Evolutionary conservation across 1,140 invertebrate genomes (phyloP), one percentile per base, ranked within the genome.

Genomic region (Aphis gossypii): DNA sequence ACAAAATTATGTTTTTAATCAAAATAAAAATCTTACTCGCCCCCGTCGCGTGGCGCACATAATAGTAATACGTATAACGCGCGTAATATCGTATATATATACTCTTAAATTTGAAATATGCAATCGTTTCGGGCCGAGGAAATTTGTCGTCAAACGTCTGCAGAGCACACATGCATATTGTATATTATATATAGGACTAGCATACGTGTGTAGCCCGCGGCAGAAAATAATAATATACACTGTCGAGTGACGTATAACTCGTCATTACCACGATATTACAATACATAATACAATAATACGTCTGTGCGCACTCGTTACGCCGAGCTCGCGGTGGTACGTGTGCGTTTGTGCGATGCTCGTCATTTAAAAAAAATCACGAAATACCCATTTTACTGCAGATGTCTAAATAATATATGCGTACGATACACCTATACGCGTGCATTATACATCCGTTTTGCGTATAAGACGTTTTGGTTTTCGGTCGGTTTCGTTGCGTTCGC

Each of bases 81-180:
- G 46, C 9, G 41, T 86, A 46, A 46, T 46, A 46, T 46, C 46
- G 46, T 46, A 41, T 3, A 14, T 46, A 41, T 3, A 14, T 86
- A 41, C 84, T 30, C 41, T 86, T 86, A 86, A 86, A 86, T 86
- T 30, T 46, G 41, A 86, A 46, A 84, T 41, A 86, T 86, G 76
- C 76, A 23, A 83, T 83, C 35, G 84, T 46, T 86, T 86, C 25
- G 84, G 84, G 21, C 6, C 44, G 25, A 41, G 44, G 30, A 86
- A 44, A 86, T 86, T 86, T 44, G 41, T 86, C 84, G 41, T 84
- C 41, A 84, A 41, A 44, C 38, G 83, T 84, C 83, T 84, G 41
- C 35, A 38, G 38, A 38, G 30, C 25, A 76, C 68, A 41, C 23
- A 41, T 1, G 23, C 20, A 30, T 14, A 84, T 41, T 4, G 25